A percentile compares a stretch with the other conserved stretches of the same genome.
Conservation (phyloP, 2,113 vertebrate genomes). For the Garra rufa region DNA sequence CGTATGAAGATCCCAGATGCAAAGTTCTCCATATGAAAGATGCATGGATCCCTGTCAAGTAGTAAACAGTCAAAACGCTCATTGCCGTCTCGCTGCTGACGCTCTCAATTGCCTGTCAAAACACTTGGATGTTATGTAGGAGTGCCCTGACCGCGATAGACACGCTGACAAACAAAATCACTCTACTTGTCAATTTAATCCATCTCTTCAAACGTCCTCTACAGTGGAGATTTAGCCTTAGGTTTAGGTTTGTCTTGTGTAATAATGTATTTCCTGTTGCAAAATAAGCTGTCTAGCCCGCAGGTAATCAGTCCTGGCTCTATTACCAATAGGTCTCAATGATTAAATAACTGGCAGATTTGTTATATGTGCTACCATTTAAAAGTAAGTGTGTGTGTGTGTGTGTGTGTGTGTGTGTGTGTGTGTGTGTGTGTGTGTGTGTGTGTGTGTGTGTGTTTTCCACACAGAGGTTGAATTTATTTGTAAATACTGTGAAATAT, state of each 20-base stretch:
- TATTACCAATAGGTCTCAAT: background rate
- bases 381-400: too few species aligned
- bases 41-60: constrained; percentile 8
- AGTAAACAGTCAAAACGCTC: background rate
- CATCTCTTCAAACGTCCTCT: background rate
- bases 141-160: constrained; percentile 42
- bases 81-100: constrained; percentile 17
- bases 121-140: constrained; percentile 46
- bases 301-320: constrained; percentile 3
- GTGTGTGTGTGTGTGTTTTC: too few species aligned
- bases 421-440: too few species aligned
- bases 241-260: background rate
- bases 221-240: background rate
- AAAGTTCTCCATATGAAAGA: background rate
- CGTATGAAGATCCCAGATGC: background rate
- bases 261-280: background rate
- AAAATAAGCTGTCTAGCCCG: constrained; percentile 13
- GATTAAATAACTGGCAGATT: background rate
- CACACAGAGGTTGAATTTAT: too few species aligned
- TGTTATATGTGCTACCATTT: background rate
- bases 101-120: constrained; percentile 51
- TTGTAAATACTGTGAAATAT: background rate
- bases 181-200: constrained; percentile 22
- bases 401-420: too few species aligned
- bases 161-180: constrained; percentile 51